Conservation (phyloP, 2,113 vertebrate species). For the Tyrannus savana region DNA sequence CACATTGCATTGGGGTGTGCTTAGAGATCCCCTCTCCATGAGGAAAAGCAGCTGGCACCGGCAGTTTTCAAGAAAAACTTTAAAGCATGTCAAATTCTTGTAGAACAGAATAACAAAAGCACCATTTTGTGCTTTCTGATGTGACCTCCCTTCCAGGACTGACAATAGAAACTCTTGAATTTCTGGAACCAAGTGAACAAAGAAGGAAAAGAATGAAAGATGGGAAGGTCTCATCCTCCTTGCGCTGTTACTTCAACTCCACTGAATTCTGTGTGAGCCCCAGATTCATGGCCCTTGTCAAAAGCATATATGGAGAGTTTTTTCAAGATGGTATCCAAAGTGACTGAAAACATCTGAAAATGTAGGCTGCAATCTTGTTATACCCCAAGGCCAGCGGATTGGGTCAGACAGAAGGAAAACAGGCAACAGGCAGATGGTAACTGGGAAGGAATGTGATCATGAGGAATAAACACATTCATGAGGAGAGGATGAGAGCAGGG, state of each 20-base stretch:
- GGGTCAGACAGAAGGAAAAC: not conserved
- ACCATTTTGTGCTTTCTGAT: not conserved
- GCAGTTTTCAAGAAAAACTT: not conserved
- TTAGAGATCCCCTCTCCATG: not conserved
- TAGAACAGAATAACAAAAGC: not conserved
- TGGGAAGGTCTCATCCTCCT: not conserved
- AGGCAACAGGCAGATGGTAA: not conserved
- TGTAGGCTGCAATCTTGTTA: not conserved
- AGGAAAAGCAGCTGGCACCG: constrained; percentile 7
- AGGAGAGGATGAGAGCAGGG: not conserved
- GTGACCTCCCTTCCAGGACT: not conserved
- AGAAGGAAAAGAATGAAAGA: not conserved
- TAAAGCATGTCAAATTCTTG: not conserved
- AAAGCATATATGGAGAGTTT: not conserved
- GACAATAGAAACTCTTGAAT: not conserved
- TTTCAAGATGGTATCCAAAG: not conserved
- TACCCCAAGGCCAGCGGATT: not conserved
- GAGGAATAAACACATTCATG: not conserved
- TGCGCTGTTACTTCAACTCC: not conserved
- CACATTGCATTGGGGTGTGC: not conserved
- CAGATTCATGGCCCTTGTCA: not conserved
- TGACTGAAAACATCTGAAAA: not conserved
- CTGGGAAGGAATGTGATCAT: not conserved
- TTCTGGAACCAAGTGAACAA: not conserved
- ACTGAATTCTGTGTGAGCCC: not conserved